These are phyloP conservation scores for Amia ocellicauda DNA, from an alignment of 2,113 vertebrate genomes.

Conservation along the genomic window DNA sequence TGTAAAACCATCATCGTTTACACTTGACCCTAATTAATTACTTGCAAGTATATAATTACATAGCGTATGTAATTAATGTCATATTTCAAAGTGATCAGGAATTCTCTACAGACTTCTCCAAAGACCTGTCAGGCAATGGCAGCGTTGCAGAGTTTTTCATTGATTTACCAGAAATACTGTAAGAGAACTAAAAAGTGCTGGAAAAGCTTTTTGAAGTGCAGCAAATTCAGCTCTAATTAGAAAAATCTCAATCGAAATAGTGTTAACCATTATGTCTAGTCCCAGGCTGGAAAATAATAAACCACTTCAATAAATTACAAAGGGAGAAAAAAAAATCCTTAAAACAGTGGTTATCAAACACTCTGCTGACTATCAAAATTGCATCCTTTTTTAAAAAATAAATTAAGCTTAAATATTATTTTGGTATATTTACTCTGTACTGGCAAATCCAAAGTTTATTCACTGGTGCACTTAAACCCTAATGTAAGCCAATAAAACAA, in stretches of 20 bases:
- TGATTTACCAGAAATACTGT: slow-evolving; percentile 47
- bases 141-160: slow-evolving; percentile 33
- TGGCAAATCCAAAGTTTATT: slow-evolving; percentile 4
- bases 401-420: slow-evolving; percentile 13
- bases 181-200: slow-evolving; percentile 20
- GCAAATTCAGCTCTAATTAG: slow-evolving; percentile 31
- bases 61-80: neutral
- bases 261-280: slow-evolving; percentile 43
- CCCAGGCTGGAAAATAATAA: slow-evolving; percentile 44
- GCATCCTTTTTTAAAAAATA: slow-evolving; percentile 16
- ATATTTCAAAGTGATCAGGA: neutral
- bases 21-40: slow-evolving; percentile 38
- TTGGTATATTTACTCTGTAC: neutral
- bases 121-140: neutral
- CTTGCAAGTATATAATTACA: slow-evolving; percentile 11
- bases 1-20: slow-evolving; percentile 19
- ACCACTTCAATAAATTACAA: slow-evolving; percentile 45
- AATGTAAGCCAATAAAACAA: neutral
- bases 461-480: neutral
- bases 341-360: slow-evolving; percentile 41
- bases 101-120: slow-evolving; percentile 1
- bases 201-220: slow-evolving; percentile 48
- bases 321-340: slow-evolving; percentile 42
- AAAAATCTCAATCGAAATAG: slow-evolving; percentile 39
- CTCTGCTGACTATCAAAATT: slow-evolving; percentile 52